These are phyloP conservation scores for Neofelis nebulosa DNA, from an alignment of 2,113 vertebrate species.

Conservation along the genomic window DNA sequence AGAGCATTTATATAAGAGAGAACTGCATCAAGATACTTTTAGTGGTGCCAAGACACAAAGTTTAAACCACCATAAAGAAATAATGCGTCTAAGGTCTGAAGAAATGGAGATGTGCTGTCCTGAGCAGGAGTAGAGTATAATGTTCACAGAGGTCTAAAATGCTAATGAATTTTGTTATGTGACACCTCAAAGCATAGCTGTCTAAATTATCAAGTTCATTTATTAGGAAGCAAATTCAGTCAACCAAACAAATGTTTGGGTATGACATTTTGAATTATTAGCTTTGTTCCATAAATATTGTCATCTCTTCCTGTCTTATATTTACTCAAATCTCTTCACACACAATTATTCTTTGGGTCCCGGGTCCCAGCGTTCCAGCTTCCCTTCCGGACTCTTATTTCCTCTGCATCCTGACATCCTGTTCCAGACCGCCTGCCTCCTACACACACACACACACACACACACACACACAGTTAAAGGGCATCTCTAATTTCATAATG, in stretches of 20 bases:
- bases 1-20: slow-evolving; percentile 64
- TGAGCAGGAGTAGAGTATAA: background rate
- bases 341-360: background rate
- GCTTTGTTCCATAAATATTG: background rate
- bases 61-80: slow-evolving; percentile 44
- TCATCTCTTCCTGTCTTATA: background rate
- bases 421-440: background rate
- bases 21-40: slow-evolving; percentile 41
- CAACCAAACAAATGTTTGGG: background rate
- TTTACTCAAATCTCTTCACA: background rate
- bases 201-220: background rate
- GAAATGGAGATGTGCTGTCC: background rate
- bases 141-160: background rate
- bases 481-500: background rate
- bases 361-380: background rate
- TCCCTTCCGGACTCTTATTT: background rate
- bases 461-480: background rate
- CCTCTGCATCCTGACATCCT: background rate
- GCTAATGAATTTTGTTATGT: background rate
- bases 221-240: background rate
- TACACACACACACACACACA: background rate
- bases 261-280: background rate
- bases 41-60: slow-evolving; percentile 61
- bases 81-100: background rate
- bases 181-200: background rate